Evolutionary conservation across 2,888 invertebrate species (phyloP), one percentile per base, ranked within the genome.

Genomic region (Catocala fraxini): DNA sequence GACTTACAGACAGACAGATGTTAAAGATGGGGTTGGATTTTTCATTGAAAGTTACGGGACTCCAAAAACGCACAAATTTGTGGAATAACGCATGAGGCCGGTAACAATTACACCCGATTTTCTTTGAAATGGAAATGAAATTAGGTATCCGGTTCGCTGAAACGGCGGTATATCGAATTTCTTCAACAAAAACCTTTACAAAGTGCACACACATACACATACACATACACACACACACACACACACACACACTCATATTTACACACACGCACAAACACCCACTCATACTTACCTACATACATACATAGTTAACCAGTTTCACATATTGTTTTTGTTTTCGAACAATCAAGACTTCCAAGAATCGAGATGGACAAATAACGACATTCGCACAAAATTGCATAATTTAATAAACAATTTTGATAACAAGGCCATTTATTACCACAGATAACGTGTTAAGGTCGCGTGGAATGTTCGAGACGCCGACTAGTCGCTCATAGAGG

Each of bases 131-230:
- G 5, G 45, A 39, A 47, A 43, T 34, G 42, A 25, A 56, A 48
- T 52, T 35, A 43, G 42, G 51, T 33, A 41, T 9, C 57, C 13
- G 39, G 49, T 62, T 62, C 49, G 41, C 45, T 57, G 46, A 52
- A 63, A 55, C 13, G n/a, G 41, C 45, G 33, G 12, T 55, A 46
- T 55, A 55, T 54, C 51, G 41, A 41, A 63, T 63, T 53, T 58
- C 53, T 10, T 33, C 41, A 45, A 58, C 51, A 51, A 63, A 58
- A 63, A 48, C 42, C 41, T 63, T 57, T 49, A 45, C 42, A 41
- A 55, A 51, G 51, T 51, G 53, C 9, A 41, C 7, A 46, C n/a
- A 58, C 41, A 58, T 33, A 45, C 25, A 49, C n/a, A 57, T n/a
- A n/a, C n/a, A n/a, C n/a, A n/a, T n/a, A n/a, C n/a, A n/a, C n/a